Base-by-base conservation (phyloP, 2,113 vertebrate genomes). In the Paralichthys olivaceus region DNA sequence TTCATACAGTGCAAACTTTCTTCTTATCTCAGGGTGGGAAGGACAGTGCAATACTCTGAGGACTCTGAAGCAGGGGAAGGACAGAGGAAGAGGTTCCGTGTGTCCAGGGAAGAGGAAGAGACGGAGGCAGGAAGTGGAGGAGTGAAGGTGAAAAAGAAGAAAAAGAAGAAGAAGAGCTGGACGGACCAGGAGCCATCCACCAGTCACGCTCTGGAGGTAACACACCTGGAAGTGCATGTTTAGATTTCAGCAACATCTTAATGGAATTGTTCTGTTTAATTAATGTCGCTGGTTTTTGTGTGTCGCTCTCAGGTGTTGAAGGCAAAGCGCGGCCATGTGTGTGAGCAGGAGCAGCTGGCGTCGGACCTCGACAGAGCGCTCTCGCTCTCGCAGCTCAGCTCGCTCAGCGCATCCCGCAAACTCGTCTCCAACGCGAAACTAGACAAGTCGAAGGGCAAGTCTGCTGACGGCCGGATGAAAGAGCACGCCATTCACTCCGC, bases 261-360 rank as follows among this genome's bases (percentile, higher is more conserved):
- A 0, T 20, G 4, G 0, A 0, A 22, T 17, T 17, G 15, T n/a
- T 49, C 7, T 6, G 1, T 23, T n/a, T 20, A 8, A 28, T 61
- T 56, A n/a, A 69, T 37, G 1, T 19, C 9, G 6, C 29, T 4
- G 71, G 20, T 25, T 25, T 25, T 4, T 65, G 4, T 23, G 34
- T 60, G n/a, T 29, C 49, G 19, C 75, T 40, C n/a, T 72, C 85
- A 95, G 95, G 87, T 86, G 47, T 92, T 95, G 90, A 95, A 96
- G 81, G 94, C 92, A 71, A 98, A 96, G 90, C 97, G 95, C 47
- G 84, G 95, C 66, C 93, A 80, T 37, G 37, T 95, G 67, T 96
- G 95, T 0, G 96, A 98, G 90, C 97, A 98, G 89, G 97, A 99
- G 88, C 96, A 97, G 89, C 75, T 99, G 93, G 97, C 97, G 9